Conservation (phyloP, 2,113 vertebrate species). For the Ptyas mucosa region DNA sequence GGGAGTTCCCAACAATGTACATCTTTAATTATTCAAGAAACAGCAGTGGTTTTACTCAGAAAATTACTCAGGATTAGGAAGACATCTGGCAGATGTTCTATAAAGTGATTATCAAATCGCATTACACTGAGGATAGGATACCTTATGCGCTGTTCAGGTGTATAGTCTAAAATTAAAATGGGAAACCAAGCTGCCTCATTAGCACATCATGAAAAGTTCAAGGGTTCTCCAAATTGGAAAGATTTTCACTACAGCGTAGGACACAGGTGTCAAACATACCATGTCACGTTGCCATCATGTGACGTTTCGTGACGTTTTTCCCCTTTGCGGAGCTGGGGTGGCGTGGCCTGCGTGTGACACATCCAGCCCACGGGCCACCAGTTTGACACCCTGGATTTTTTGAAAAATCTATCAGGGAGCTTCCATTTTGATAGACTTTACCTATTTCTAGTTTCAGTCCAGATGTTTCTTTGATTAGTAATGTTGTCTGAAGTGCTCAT, state of each 20-base stretch:
- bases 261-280: too few species aligned
- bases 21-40: background rate
- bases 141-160: background rate
- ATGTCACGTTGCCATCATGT: too few species aligned
- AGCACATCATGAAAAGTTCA: background rate
- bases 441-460: slow-evolving; percentile 7
- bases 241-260: background rate
- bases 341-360: too few species aligned
- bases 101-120: background rate
- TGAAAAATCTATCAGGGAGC: background rate
- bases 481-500: slow-evolving; percentile 32
- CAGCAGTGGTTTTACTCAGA: background rate
- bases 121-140: background rate
- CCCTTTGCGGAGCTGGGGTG: too few species aligned
- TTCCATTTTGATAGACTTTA: background rate
- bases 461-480: slow-evolving; percentile 21
- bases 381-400: too few species aligned
- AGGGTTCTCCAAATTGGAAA: background rate
- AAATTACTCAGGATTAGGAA: background rate
- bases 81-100: background rate
- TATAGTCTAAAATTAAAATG: background rate
- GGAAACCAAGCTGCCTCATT: background rate
- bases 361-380: too few species aligned
- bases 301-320: too few species aligned
- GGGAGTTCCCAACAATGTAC: background rate